These are phyloP conservation scores for Plutella xylostella DNA, from an alignment of 2,888 invertebrate species.

Conservation along the genomic window DNA sequence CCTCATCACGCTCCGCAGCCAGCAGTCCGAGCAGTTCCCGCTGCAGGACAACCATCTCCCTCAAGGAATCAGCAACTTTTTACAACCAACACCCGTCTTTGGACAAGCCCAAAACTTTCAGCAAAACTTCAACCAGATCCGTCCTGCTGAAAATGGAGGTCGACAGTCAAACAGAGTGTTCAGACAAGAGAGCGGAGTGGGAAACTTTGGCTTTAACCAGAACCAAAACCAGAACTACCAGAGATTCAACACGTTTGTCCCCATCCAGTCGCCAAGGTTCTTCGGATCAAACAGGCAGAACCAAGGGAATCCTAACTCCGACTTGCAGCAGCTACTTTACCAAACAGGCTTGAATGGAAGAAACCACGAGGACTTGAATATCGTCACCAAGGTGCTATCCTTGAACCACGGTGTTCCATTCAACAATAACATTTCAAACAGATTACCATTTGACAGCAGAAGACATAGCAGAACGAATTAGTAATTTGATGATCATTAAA, in stretches of 20 bases:
- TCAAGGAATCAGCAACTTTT: slow-evolving; percentile 48
- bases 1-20: slow-evolving; percentile 52
- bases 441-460: slow-evolving; percentile 52
- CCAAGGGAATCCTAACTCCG: slow-evolving; percentile 52
- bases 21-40: slow-evolving; percentile 56
- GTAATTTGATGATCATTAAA: too few species aligned
- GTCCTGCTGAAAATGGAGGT: slow-evolving; percentile 33
- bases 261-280: slow-evolving; percentile 38
- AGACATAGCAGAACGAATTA: slow-evolving; percentile 41
- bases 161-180: slow-evolving; percentile 56
- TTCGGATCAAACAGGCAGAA: slow-evolving; percentile 25
- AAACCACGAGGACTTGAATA: slow-evolving; percentile 80
- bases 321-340: slow-evolving; percentile 73
- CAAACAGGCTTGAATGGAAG: slow-evolving; percentile 75
- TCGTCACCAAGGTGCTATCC: slow-evolving; percentile 84
- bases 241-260: slow-evolving; percentile 45
- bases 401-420: slow-evolving; percentile 79
- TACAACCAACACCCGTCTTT: slow-evolving; percentile 39
- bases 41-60: slow-evolving; percentile 61
- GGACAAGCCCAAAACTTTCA: slow-evolving; percentile 34
- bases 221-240: slow-evolving; percentile 35
- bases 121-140: slow-evolving; percentile 46
- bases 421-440: slow-evolving; percentile 48
- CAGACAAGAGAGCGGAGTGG: slow-evolving; percentile 69
- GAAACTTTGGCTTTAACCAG: slow-evolving; percentile 73